Base-by-base conservation (phyloP, 2,797 vertebrate genomes). In the Syncerus caffer region DNA sequence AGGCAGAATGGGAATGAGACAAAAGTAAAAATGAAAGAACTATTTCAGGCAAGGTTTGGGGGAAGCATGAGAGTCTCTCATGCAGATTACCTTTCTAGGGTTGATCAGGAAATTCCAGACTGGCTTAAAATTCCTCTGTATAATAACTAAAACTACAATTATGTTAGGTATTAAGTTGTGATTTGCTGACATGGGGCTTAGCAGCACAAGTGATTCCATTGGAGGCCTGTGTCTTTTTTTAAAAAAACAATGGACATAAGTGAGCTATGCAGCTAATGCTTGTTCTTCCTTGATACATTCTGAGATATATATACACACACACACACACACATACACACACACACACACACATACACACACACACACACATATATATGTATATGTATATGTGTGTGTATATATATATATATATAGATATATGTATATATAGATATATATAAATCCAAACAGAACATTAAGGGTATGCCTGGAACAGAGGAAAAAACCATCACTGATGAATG, bases 401-500 rank as follows among this genome's bases (percentile, higher is more conserved):
- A 51, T 14, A 51, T 55, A 21, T 55, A 55, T 23, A 55, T 4
- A 25, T 2, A 12, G 58, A 27, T 58, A 27, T 27, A 31, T 60
- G 62, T 60, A 29, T 60, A 29, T 29, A 60, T 27, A 62, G 62
- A 62, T 62, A 16, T 62, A 8, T 90, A 60, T 90, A 95, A 94
- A 86, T 51, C 50, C n/a, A 92, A 94, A 47, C 23, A 93, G 60
- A 95, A 91, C 62, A 85, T 83, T 90, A 93, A 88, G 45, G 11
- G 25, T 93, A 89, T 29, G 17, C n/a, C 83, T 79, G 34, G 11
- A 95, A 91, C 19, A 15, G 31, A 93, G 38, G 67, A n/a, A 84
- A 85, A 74, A 94, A 87, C 57, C 64, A 78, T 76, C 19, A 83
- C 15, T 97, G 64, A 93, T 89, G 17, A 95, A 79, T 91, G 74